Evolutionary conservation across 2,888 invertebrate species (phyloP).

Genomic region (Hydrotaea diabolus): DNA sequence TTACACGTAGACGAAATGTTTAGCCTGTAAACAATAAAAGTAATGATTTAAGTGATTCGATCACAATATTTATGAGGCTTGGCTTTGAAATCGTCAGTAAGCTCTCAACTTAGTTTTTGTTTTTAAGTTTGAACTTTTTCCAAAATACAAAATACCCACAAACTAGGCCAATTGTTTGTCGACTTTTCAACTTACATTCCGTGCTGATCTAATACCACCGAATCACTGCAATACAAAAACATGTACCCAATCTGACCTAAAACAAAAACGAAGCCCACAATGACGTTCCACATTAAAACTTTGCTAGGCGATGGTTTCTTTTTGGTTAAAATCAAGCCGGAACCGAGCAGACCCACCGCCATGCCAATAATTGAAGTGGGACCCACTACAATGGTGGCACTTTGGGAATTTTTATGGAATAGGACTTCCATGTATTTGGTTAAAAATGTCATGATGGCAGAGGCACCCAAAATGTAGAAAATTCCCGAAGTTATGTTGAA

Average conservation of each 20-base stretch:
- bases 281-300: constrained; percentile 84
- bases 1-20: constrained; percentile 83
- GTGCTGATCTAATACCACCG: constrained; percentile 72
- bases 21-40: constrained; percentile 77
- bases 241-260: constrained; percentile 82
- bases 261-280: constrained; percentile 83
- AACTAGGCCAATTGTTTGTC: too few relatives aligned
- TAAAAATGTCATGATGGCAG: constrained; percentile 87
- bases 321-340: constrained; percentile 84
- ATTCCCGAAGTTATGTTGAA: constrained; percentile 85
- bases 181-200: constrained; percentile 70
- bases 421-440: constrained; percentile 89
- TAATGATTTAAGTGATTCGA: too few relatives aligned
- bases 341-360: constrained; percentile 83
- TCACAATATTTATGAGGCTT: too few relatives aligned
- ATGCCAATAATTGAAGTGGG: constrained; percentile 83
- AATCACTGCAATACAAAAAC: constrained; percentile 82
- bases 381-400: constrained; percentile 86
- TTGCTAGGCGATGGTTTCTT: constrained; percentile 83
- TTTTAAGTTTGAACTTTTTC: too few relatives aligned
- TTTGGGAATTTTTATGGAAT: constrained; percentile 85
- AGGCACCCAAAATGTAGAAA: constrained; percentile 84
- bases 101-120: too few relatives aligned
- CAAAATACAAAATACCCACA: too few relatives aligned
- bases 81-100: too few relatives aligned